Conservation (phyloP, 2,888 invertebrate species). For the Meta bourneti region DNA sequence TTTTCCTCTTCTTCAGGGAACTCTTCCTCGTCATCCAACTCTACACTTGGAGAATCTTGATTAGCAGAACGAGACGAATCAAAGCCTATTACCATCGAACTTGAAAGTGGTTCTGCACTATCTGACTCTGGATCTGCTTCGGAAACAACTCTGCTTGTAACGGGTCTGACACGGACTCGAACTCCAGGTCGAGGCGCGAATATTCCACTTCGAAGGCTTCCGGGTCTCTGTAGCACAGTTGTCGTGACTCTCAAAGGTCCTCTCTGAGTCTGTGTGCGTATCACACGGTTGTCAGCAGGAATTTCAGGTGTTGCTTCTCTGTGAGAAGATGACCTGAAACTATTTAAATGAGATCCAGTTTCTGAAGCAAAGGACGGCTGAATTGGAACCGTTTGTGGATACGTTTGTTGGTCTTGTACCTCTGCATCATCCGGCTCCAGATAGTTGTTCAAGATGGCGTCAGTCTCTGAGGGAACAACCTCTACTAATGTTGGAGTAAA, state of each 20-base stretch:
- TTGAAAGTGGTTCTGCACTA: conserved; percentile 4
- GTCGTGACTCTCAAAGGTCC: conserved; percentile 66
- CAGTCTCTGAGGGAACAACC: conserved; percentile 57
- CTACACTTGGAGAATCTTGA: not conserved
- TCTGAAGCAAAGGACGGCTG: conserved; percentile 73
- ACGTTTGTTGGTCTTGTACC: conserved; percentile 73
- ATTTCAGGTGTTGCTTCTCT: conserved; percentile 71
- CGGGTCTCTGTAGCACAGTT: conserved; percentile 64
- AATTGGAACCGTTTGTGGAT: conserved; percentile 71
- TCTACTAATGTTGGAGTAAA: conserved; percentile 68
- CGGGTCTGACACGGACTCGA: conserved; percentile 73
- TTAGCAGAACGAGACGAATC: conserved; percentile 12
- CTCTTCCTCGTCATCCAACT: conserved; percentile 25
- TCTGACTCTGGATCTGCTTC: not conserved
- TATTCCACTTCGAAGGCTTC: conserved; percentile 65
- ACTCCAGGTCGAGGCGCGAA: conserved; percentile 76
- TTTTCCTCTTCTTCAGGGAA: conserved; percentile 19
- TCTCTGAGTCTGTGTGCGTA: conserved; percentile 63
- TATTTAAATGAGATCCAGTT: not conserved
- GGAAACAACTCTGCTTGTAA: conserved; percentile 30
- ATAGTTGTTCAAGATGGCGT: conserved; percentile 61
- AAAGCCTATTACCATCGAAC: conserved; percentile 14
- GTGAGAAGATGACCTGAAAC: conserved; percentile 24
- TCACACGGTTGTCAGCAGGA: conserved; percentile 42
- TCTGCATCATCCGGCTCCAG: conserved; percentile 70